Percentiles rank a stretch among this genome's conserved stretches.
These are phyloP conservation scores for Byasa hedistus DNA, from an alignment of 2,888 invertebrate genomes.

Conservation along the genomic window DNA sequence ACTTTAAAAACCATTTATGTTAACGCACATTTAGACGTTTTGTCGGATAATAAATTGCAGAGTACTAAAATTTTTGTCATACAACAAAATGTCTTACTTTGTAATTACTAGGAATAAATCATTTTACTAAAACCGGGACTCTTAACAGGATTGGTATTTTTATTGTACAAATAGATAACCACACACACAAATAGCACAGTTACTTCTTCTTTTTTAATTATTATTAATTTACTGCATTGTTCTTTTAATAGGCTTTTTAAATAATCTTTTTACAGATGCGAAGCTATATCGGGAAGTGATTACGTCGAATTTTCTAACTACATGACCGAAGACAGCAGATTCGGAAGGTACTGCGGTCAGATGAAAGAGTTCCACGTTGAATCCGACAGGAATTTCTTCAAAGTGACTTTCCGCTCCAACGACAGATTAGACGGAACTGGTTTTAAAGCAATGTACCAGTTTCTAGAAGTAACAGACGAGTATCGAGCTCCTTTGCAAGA, in stretches of 20 bases:
- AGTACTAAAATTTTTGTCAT: too few species aligned
- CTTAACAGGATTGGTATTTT: too few species aligned
- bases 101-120: too few species aligned
- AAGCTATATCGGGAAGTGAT: conserved; percentile 94
- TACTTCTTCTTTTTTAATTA: too few species aligned
- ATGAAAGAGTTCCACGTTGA: conserved; percentile 89
- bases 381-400: conserved; percentile 95
- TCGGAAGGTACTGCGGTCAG: conserved; percentile 92
- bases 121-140: too few species aligned
- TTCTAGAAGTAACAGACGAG: conserved; percentile 85
- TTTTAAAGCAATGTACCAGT: conserved; percentile 95
- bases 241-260: neutral
- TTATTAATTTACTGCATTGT: too few species aligned
- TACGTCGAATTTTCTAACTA: conserved; percentile 98
- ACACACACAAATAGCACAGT: too few species aligned
- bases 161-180: too few species aligned
- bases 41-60: too few species aligned
- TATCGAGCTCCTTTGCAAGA: conserved; percentile 68
- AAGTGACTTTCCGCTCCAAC: conserved; percentile 96
- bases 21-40: too few species aligned
- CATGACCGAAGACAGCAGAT: conserved; percentile 93
- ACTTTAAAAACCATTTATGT: too few species aligned
- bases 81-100: too few species aligned
- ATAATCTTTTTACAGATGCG: conserved; percentile 86
- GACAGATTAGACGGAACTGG: conserved; percentile 96